These are phyloP conservation scores for Phoebastria nigripes DNA, from an alignment of 2,797 vertebrate species.

Conservation along the genomic window DNA sequence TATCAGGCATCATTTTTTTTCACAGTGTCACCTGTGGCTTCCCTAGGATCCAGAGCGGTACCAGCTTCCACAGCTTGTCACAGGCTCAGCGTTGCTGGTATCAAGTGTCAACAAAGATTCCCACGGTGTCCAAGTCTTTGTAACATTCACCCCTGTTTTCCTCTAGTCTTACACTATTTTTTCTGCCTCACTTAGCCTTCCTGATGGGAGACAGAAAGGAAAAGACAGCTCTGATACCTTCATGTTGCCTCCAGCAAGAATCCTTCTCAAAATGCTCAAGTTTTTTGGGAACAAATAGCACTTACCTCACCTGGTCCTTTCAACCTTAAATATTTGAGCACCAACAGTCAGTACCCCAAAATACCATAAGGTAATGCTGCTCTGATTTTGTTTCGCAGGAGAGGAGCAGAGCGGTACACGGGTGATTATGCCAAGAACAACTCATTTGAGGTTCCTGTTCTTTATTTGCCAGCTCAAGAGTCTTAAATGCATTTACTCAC, in stretches of 20 bases:
- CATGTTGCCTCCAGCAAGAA: background rate
- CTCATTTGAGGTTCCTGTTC: background rate
- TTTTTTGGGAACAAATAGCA: background rate
- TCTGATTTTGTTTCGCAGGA: fast-evolving
- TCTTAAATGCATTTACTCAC: background rate
- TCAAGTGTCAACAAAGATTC: background rate
- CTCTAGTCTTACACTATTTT: background rate
- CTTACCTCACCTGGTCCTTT: background rate
- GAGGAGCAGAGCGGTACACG: fast-evolving
- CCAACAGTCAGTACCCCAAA: background rate
- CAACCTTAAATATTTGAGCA: background rate
- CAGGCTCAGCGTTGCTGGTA: background rate
- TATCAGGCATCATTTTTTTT: background rate
- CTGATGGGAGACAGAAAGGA: background rate
- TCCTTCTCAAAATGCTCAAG: background rate
- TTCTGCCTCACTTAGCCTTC: background rate
- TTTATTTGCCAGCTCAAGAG: background rate
- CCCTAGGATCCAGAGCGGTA: background rate
- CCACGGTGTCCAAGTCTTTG: background rate
- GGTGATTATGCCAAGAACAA: background rate
- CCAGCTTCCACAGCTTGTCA: background rate
- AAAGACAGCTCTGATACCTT: background rate
- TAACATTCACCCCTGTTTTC: background rate
- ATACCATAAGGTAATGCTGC: background rate
- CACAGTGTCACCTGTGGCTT: background rate